Conservation (phyloP, 2,113 vertebrate genomes). For the Atractosteus spatula region DNA sequence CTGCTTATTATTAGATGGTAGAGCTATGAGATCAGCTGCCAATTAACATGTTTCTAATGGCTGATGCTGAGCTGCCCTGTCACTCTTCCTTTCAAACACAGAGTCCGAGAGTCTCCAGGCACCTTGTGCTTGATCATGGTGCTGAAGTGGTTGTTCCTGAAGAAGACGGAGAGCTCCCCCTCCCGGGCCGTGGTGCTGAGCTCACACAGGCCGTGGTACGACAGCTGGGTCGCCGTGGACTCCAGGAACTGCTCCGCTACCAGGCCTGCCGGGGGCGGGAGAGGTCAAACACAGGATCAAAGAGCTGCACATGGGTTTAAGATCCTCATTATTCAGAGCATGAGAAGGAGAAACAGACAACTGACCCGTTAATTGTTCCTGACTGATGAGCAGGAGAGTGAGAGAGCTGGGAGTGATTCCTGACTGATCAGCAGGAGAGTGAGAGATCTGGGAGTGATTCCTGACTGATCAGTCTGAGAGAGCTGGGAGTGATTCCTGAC, state of each 20-base stretch:
- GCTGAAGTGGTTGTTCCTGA: constrained; percentile 97
- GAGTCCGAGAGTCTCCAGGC: not conserved
- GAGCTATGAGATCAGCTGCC: too few relatives aligned
- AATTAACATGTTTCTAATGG: too few relatives aligned
- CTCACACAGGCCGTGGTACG: constrained; percentile 88
- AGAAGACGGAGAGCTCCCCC: constrained; percentile 86
- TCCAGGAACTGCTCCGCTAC: constrained; percentile 90
- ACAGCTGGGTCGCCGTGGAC: constrained; percentile 82
- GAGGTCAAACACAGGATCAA: not conserved
- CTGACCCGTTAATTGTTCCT: too few relatives aligned
- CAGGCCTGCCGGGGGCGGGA: constrained; percentile 60
- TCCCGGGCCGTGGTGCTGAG: constrained; percentile 73
- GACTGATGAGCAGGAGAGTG: too few relatives aligned
- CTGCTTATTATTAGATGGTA: too few relatives aligned
- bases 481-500: too few relatives aligned
- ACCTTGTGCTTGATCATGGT: constrained; percentile 93
- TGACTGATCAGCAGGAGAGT: too few relatives aligned
- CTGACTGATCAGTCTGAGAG: too few relatives aligned
- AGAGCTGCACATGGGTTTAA: not conserved
- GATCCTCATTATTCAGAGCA: not conserved
- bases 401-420: too few relatives aligned
- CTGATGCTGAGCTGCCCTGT: not conserved
- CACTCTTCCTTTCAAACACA: not conserved
- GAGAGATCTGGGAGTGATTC: too few relatives aligned
- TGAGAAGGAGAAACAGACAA: not conserved